These are phyloP conservation scores for Scalopus aquaticus DNA, from an alignment of 2,113 vertebrate species.

Conservation along the genomic window DNA sequence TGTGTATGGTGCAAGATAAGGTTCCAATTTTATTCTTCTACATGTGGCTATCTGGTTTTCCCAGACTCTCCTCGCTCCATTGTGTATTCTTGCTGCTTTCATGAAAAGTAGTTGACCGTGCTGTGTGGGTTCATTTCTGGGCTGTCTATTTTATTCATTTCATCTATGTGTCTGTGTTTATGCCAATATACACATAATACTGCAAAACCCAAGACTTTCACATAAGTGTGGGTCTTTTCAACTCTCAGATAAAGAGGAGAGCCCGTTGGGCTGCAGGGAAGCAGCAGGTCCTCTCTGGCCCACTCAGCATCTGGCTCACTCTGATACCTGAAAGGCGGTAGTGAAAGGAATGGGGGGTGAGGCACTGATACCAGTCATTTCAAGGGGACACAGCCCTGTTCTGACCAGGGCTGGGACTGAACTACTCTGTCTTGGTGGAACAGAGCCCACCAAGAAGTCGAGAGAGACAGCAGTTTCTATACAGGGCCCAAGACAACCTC, in stretches of 20 bases:
- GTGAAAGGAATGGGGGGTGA: not conserved
- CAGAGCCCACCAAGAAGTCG: not conserved
- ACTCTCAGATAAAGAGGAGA: not conserved
- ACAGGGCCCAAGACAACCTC: not conserved
- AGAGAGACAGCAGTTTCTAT: not conserved
- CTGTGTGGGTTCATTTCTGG: not conserved
- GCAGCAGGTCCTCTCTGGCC: too few species aligned
- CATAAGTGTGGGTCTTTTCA: not conserved
- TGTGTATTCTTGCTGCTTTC: not conserved
- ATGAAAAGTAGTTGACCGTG: not conserved
- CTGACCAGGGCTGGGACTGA: not conserved
- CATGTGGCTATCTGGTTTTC: not conserved
- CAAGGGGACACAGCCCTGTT: not conserved
- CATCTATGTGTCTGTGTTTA: not conserved
- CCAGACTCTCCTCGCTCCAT: not conserved
- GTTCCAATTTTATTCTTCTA: not conserved
- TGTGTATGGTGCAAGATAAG: not conserved
- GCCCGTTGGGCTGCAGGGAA: fast-evolving
- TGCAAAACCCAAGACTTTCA: not conserved
- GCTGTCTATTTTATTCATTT: not conserved
- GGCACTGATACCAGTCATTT: not conserved
- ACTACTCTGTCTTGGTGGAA: too few species aligned
- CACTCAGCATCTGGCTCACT: not conserved
- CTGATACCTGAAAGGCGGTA: not conserved
- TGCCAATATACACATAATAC: not conserved